Base-by-base conservation (phyloP, 2,113 vertebrate genomes). In the Lepidothrix coronata region DNA sequence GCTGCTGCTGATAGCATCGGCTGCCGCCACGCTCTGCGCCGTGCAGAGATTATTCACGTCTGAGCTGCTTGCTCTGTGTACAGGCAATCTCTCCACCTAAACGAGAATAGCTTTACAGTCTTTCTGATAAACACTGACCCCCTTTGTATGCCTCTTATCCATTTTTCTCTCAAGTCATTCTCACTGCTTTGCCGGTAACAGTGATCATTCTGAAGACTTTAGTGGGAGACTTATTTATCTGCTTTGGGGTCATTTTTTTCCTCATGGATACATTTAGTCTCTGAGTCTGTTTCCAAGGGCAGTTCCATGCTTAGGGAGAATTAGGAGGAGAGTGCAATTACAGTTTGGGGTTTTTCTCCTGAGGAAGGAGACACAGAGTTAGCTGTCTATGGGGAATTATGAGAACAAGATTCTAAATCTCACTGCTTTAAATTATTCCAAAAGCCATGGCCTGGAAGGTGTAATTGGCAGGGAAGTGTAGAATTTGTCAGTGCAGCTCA, bases 361-460 rank as follows among this genome's bases (percentile, higher is more conserved):
- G 43, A 58, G 87, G 44, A 72, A 88, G 27, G 14, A 27, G 82
- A 83, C 5, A 4, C 49, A 91, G 85, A 65, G 30, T 70, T 91
- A 81, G 83, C 70, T 85, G 94, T 75, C 95, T 94, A 14, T 39
- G 17, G 73, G 87, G 88, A 96, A 92, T 96, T 96, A 86, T 51
- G 54, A 89, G 93, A 91, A 91, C 84, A 94, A 62, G 85, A 94
- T 91, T 96, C 89, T 96, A 94, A 96, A 96, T 86, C 88, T 94
- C 70, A 54, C 63, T 88, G 76, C 94, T 97, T 93, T 92, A 96
- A 97, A 96, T 97, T 96, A 97, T 97, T 97, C 93, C 94, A 96
- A 95, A 97, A 97, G 79, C 91, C 87, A 80, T 91, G 95, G 91
- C 83, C 90, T 27, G 9, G 84, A 95, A 97, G 82, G 71, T 77